phyloP scores from a whole-genome alignment of 2,888 invertebrate species.

The Oxystoma pomonae region DNA sequence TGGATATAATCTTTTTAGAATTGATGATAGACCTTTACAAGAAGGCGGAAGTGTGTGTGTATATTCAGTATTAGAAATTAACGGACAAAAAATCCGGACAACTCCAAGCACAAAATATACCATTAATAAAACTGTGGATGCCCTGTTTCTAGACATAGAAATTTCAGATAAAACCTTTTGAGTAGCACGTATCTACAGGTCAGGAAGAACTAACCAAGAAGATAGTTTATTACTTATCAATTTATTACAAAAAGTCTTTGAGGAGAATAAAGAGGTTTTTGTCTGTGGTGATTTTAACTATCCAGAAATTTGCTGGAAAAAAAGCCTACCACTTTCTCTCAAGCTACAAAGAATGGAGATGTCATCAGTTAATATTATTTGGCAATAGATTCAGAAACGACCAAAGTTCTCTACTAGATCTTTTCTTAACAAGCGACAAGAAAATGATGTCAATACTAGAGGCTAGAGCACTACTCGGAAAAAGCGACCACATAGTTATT shows the following conservation, averaged over 20 bases:
- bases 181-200: not conserved
- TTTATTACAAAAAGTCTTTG: not conserved
- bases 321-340: not conserved
- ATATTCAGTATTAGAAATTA: not conserved
- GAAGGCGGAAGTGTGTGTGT: not conserved
- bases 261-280: not conserved
- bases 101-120: not conserved
- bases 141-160: not conserved
- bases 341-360: not conserved
- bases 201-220: not conserved
- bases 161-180: not conserved
- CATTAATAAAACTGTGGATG: not conserved
- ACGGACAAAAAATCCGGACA: not conserved
- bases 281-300: not conserved
- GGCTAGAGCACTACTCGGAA: not conserved
- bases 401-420: not conserved
- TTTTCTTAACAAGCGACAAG: not conserved
- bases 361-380: not conserved
- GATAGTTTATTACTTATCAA: not conserved
- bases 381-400: not conserved
- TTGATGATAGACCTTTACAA: not conserved
- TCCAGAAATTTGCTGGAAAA: not conserved
- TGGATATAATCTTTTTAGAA: too few relatives aligned
- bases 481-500: not conserved
- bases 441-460: not conserved